Evolutionary conservation across 2,888 invertebrate genomes (phyloP).

Genomic region (Orchesellides sinensis): DNA sequence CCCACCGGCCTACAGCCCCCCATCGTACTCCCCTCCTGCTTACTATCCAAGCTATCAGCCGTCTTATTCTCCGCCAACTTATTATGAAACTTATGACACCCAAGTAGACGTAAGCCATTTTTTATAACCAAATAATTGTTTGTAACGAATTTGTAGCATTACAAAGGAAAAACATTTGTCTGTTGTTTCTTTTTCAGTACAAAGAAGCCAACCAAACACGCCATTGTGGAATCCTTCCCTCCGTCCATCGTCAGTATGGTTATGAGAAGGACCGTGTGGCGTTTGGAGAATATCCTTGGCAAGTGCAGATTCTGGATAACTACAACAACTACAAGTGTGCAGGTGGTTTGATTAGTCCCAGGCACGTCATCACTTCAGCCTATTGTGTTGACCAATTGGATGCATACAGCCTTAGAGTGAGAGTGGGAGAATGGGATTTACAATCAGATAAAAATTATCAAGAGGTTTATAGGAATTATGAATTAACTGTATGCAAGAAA

Average conservation of each 20-base stretch:
- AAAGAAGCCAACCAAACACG: conserved; percentile 71
- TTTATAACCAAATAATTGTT: too few species aligned
- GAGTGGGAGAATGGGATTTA: conserved; percentile 73
- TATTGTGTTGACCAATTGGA: conserved; percentile 69
- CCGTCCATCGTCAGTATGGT: conserved; percentile 71
- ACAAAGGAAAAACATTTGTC: neutral
- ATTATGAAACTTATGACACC: conserved; percentile 72
- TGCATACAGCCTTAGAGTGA: conserved; percentile 65
- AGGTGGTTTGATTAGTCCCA: conserved; percentile 71
- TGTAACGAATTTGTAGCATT: too few species aligned
- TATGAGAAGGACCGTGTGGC: conserved; percentile 69
- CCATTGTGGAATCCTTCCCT: conserved; percentile 73
- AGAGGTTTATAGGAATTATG: conserved; percentile 72
- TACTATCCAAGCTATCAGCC: conserved; percentile 50
- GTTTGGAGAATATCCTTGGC: conserved; percentile 74
- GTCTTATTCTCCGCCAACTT: conserved; percentile 62
- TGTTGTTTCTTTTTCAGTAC: conserved; percentile 64
- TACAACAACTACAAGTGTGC: conserved; percentile 72
- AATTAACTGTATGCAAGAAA: conserved; percentile 73
- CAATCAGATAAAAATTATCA: conserved; percentile 72
- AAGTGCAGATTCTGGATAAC: conserved; percentile 72
- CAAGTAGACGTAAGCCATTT: conserved; percentile 68
- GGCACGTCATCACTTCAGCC: conserved; percentile 73
- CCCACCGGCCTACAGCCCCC: conserved; percentile 23
- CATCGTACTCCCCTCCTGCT: conserved; percentile 32